phyloP scores from a whole-genome alignment of 2,888 invertebrate genomes.

The Amphipoea oculea region DNA sequence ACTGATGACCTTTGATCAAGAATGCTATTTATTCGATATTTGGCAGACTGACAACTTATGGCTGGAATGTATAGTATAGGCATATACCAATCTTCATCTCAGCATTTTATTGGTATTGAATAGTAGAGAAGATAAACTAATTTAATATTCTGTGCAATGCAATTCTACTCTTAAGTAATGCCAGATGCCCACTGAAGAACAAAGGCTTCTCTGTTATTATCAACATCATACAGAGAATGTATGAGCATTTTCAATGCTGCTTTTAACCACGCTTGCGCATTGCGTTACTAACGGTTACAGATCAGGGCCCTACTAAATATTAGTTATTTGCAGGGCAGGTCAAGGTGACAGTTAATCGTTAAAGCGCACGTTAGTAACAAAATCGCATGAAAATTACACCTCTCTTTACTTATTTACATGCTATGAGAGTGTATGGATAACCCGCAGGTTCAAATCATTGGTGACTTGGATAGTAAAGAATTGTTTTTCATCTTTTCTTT shows the following conservation, averaged over 20 bases:
- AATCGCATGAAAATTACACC: conserved; percentile 11
- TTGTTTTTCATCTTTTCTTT: no score
- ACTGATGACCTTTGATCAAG: conserved; percentile 30
- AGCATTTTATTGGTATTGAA: conserved; percentile 26
- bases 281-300: background rate
- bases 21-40: conserved; percentile 30
- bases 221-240: background rate
- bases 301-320: background rate
- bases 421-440: background rate
- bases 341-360: conserved; percentile 4
- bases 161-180: background rate
- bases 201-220: conserved; percentile 9
- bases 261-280: conserved; percentile 2
- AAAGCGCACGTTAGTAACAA: background rate
- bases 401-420: background rate
- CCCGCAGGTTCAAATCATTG: no score
- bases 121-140: conserved; percentile 2
- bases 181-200: conserved; percentile 25
- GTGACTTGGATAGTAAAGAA: no score
- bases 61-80: conserved; percentile 9
- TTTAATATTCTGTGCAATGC: conserved; percentile 13
- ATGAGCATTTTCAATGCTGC: background rate
- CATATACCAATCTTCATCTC: background rate
- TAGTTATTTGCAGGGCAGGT: conserved; percentile 2
- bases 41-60: conserved; percentile 45